phyloP scores from a whole-genome alignment of 2,113 vertebrate genomes.

The Ptychochromis oligacanthus region DNA sequence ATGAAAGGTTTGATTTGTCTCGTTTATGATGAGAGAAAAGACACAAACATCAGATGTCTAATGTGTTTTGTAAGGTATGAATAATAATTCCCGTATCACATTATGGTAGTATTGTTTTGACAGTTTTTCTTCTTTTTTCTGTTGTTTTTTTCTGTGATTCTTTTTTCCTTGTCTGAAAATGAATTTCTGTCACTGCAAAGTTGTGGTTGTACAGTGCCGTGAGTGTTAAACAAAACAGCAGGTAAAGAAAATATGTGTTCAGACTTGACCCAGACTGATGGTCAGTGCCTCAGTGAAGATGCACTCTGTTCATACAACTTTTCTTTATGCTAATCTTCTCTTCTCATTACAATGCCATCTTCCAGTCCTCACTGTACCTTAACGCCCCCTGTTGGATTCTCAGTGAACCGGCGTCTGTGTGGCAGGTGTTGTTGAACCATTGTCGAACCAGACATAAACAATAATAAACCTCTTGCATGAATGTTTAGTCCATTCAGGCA shows the following conservation, averaged over 20 bases:
- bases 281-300: background rate
- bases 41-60: too few species aligned
- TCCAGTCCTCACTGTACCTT: background rate
- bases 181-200: background rate
- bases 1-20: background rate
- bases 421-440: slow-evolving; percentile 51
- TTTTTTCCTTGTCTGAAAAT: too few species aligned
- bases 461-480: slow-evolving; percentile 50
- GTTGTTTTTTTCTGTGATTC: background rate
- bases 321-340: background rate
- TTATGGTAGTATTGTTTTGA: background rate
- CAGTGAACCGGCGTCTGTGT: slow-evolving; percentile 7
- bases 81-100: too few species aligned
- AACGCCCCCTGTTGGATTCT: slow-evolving; percentile 46
- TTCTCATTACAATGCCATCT: background rate
- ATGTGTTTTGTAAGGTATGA: too few species aligned
- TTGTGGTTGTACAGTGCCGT: background rate
- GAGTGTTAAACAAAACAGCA: background rate
- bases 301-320: background rate
- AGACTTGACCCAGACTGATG: background rate
- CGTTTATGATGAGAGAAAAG: too few species aligned
- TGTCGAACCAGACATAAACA: slow-evolving; percentile 64
- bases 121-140: background rate
- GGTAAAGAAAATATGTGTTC: background rate
- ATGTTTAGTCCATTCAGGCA: slow-evolving; percentile 46